Base-by-base conservation (phyloP, 2,113 vertebrate genomes). In the Stegastes partitus region DNA sequence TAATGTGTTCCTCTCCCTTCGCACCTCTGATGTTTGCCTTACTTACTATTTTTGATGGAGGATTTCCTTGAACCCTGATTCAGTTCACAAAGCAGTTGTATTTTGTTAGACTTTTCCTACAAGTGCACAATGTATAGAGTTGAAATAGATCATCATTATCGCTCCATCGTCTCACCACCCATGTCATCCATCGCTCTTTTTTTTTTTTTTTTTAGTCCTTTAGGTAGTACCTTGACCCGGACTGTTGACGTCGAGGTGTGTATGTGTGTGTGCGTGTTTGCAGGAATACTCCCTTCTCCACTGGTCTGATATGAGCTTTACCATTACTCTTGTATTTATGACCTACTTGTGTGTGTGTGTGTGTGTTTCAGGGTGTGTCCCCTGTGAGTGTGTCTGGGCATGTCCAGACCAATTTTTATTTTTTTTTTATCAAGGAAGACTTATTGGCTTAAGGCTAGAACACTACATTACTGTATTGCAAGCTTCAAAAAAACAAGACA, bases 21-120 rank as follows among this genome's bases (percentile, higher is more conserved):
- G 85, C 92, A 93, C 89, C 91, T 93, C 88, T 87, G 87, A 93
- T 90, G 91, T 94, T 94, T 93, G 93, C 94, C 93, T 93, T 93
- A 89, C 90, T 85, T 89, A 93, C 82, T 92, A 91, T 94, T 93
- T 93, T 91, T 93, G 86, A 91, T 90, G 92, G 89, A 92, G 90
- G 90, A 91, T 88, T 90, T 91, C 88, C 83, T 89, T 72, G 22
- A 91, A 88, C 86, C 88, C 91, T 77, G 88, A 89, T 85, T 92
- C 87, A 92, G 90, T 92, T 93, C 91, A 92, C 90, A 92, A 90
- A 92, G 91, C 92, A 90, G 91, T 93, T 88, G 88, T 91, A 92
- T 92, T 92, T 93, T 93, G 91, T 92, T 93, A 92, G 89, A 93
- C 85, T 91, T 93, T 93, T 94, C 90, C 91, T 93, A 92, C 82